Conservation (phyloP, 2,888 invertebrate genomes). For the Cerceris rybyensis region DNA sequence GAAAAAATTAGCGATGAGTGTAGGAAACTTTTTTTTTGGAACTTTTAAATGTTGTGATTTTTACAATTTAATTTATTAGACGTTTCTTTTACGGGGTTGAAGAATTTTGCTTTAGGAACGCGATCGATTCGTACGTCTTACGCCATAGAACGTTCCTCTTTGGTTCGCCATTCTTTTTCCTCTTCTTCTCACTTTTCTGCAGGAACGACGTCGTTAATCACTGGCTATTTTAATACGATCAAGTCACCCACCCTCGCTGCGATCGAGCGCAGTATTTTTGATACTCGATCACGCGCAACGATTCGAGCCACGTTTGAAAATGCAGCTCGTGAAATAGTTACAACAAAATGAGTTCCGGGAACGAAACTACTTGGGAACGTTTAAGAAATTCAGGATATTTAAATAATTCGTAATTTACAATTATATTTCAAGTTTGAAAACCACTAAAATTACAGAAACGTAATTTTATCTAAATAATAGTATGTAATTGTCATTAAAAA, state of each 20-base stretch:
- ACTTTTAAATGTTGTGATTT: too few relatives aligned
- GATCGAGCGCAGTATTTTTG: slow-evolving; percentile 61
- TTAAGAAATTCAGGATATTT: too few relatives aligned
- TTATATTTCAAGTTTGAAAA: too few relatives aligned
- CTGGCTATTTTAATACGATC: slow-evolving; percentile 65
- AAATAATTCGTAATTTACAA: too few relatives aligned
- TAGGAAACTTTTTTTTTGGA: too few relatives aligned
- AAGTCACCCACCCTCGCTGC: slow-evolving; percentile 27
- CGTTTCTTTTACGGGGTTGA: not conserved
- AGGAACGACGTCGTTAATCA: slow-evolving; percentile 64
- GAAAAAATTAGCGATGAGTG: too few relatives aligned
- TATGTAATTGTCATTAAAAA: too few relatives aligned
- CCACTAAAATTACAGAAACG: too few relatives aligned
- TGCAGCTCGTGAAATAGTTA: slow-evolving; percentile 53
- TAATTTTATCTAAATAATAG: too few relatives aligned
- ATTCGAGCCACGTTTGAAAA: slow-evolving; percentile 51
- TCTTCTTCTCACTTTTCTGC: slow-evolving; percentile 23
- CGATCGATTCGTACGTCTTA: not conserved
- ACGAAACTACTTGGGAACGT: not conserved
- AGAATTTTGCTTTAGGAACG: too few relatives aligned
- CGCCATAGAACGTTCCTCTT: slow-evolving; percentile 7
- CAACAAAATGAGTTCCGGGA: slow-evolving; percentile 39
- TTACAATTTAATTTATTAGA: not conserved
- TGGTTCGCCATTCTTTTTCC: slow-evolving; percentile 23
- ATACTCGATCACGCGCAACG: slow-evolving; percentile 60